Evolutionary conservation across 2,888 invertebrate genomes (phyloP).

Genomic region (Cheilosia vulpina): DNA sequence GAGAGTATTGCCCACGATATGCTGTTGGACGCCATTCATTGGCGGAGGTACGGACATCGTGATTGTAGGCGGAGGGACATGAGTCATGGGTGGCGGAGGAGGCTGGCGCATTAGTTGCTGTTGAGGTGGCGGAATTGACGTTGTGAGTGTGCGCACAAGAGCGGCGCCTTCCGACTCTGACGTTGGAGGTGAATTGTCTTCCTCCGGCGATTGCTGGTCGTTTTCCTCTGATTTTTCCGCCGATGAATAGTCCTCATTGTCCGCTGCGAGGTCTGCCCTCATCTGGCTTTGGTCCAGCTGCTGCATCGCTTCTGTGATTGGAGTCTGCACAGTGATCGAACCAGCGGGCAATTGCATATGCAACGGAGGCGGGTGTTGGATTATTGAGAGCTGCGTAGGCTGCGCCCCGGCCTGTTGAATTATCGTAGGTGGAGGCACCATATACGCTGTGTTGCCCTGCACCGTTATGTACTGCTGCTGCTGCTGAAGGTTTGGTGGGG

Average conservation of each 20-base stretch:
- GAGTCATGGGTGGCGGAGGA: slow-evolving; percentile 64
- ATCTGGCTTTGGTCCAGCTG: slow-evolving; percentile 54
- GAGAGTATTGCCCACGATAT: slow-evolving; percentile 69
- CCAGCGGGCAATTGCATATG: slow-evolving; percentile 71
- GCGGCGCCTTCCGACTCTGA: slow-evolving; percentile 42
- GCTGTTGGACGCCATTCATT: slow-evolving; percentile 69
- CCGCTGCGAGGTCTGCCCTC: slow-evolving; percentile 21
- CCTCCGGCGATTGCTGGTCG: slow-evolving; percentile 42
- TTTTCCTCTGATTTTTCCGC: slow-evolving; percentile 59
- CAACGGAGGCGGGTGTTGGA: slow-evolving; percentile 70
- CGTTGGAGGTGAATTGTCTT: slow-evolving; percentile 37
- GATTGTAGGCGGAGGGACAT: slow-evolving; percentile 68
- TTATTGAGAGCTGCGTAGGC: slow-evolving; percentile 70
- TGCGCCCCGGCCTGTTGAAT: slow-evolving; percentile 72
- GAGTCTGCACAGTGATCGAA: slow-evolving; percentile 59
- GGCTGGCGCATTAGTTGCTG: slow-evolving; percentile 63
- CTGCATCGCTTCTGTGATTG: slow-evolving; percentile 51
- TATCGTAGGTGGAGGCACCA: slow-evolving; percentile 78
- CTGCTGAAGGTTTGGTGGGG: slow-evolving; percentile 58
- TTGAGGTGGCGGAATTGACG: slow-evolving; percentile 64
- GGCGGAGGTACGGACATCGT: slow-evolving; percentile 72
- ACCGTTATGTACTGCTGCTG: slow-evolving; percentile 77
- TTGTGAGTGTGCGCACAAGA: slow-evolving; percentile 41
- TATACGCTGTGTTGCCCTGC: slow-evolving; percentile 77
- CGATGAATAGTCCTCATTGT: slow-evolving; percentile 54